phyloP scores from a whole-genome alignment of 2,888 invertebrate species.

The Geophilus truncorum region DNA sequence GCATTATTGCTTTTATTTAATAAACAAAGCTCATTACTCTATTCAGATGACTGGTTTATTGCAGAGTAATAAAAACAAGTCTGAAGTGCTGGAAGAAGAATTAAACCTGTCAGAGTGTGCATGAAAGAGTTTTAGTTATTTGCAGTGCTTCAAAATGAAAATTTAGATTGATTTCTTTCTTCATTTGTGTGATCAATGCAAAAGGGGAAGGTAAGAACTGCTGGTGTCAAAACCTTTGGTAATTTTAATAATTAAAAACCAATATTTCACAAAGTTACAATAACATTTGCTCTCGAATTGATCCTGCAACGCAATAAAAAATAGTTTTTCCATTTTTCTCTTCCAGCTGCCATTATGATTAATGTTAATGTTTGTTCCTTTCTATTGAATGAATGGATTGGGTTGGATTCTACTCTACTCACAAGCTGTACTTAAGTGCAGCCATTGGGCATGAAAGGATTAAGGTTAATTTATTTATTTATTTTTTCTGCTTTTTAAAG shows the following conservation, averaged over 20 bases:
- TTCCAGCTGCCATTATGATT: background rate
- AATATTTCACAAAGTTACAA: background rate
- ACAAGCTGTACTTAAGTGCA: background rate
- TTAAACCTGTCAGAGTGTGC: background rate
- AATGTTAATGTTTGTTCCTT: background rate
- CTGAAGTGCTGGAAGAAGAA: background rate
- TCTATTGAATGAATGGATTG: background rate
- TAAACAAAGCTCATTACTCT: background rate
- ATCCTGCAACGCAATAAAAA: background rate
- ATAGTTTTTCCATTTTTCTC: background rate
- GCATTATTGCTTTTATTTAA: background rate
- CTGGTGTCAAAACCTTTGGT: background rate
- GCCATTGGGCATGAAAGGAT: background rate
- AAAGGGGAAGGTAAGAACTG: background rate
- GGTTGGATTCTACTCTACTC: no score
- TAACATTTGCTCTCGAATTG: background rate
- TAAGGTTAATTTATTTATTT: no score
- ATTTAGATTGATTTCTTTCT: background rate
- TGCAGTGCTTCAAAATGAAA: background rate
- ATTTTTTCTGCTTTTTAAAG: no score
- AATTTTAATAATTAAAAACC: slow-evolving; percentile 14
- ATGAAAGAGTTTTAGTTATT: background rate
- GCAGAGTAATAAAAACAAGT: background rate
- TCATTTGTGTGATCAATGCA: background rate
- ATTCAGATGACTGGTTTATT: background rate